Evolutionary conservation across 2,797 vertebrate genomes (phyloP), one percentile per base, ranked within the genome.

Genomic region (Benthosema pterotum): DNA sequence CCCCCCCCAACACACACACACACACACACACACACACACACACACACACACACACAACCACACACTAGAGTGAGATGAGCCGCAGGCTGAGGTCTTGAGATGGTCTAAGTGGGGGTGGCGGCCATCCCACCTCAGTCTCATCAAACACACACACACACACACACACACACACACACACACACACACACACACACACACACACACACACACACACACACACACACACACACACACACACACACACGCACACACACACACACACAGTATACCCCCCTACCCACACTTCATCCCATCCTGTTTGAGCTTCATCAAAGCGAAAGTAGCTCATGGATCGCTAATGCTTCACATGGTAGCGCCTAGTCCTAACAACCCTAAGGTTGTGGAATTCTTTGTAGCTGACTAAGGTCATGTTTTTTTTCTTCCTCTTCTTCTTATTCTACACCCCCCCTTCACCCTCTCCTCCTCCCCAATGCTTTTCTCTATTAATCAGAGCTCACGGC

Each of bases 401-500:
- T 94, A 93, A 96, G 95, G 95, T 97, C 95, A 97, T 94, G 95
- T 95, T 93, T 92, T 85, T 89, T 84, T 85, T 80, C 89, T 91
- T 90, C 6, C 9, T 92, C 91, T 89, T 3, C 25, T 58, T 51
- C 53, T 57, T 57, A 60, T 54, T 25, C 57, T 46, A n/a, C 28
- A 0, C 69, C 72, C 72, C 75, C 73, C 81, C 53, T 64, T 64
- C 75, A 55, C 70, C 63, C 57, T 90, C 93, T 91, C 92, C 93
- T 92, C 91, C 92, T 92, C 92, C 90, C 94, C 94, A 96, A 96
- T 95, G 96, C 95, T 97, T 97, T 97, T 96, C 96, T 98, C 94
- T 97, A 96, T 97, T 98, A 98, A 98, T 99, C 96, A 97, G 95
- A 96, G 95, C 95, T 96, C 94, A 91, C 94, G 90, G 95, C 95